phyloP scores from a whole-genome alignment of 2,113 vertebrate species.

The Alosa alosa region DNA sequence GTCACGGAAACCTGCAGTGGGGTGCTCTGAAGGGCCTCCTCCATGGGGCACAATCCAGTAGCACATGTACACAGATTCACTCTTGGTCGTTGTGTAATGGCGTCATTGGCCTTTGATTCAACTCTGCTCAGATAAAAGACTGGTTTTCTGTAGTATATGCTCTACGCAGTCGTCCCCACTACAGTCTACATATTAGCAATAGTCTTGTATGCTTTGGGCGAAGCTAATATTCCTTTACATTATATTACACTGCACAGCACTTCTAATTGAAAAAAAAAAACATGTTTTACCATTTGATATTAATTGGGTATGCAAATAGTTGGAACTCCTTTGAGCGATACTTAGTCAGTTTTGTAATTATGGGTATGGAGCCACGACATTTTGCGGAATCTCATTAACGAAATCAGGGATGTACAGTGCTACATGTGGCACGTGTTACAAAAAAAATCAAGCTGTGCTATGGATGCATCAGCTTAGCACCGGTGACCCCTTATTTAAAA shows the following conservation, averaged over 20 bases:
- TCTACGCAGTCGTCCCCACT: not conserved
- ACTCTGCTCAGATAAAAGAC: not conserved
- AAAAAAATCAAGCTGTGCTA: too few relatives aligned
- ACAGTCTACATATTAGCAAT: not conserved
- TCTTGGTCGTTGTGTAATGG: not conserved
- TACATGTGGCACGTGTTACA: too few relatives aligned
- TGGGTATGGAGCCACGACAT: not conserved
- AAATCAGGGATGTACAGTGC: not conserved
- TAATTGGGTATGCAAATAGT: not conserved
- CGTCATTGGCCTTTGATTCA: not conserved
- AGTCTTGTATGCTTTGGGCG: not conserved
- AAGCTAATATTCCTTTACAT: not conserved
- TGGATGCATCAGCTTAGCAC: too few relatives aligned
- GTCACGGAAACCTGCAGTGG: constrained; percentile 40
- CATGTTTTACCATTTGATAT: not conserved
- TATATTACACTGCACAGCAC: not conserved
- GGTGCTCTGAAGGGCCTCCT: not conserved
- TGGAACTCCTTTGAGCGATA: not conserved
- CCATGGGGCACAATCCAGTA: not conserved
- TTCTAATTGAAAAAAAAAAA: not conserved
- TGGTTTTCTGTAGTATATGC: not conserved
- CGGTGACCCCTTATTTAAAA: too few relatives aligned
- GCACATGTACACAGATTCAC: not conserved
- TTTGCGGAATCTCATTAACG: not conserved
- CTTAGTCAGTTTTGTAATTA: not conserved